Evolutionary conservation across 2,797 vertebrate species (phyloP).

Genomic region (Sardinella longiceps): DNA sequence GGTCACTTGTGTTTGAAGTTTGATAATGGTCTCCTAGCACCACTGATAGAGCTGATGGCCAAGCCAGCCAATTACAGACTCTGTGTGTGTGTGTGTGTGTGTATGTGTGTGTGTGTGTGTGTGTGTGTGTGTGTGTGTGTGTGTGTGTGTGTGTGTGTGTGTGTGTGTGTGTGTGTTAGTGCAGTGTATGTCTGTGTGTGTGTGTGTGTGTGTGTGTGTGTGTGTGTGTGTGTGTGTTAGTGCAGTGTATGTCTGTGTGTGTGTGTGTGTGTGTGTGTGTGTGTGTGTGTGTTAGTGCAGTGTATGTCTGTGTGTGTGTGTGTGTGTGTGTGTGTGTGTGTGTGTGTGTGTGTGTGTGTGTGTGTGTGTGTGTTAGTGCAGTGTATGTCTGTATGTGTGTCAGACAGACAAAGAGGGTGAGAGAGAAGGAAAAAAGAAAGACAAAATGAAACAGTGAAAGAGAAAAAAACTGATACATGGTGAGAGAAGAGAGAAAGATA

Average conservation of each 20-base stretch:
- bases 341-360: neutral
- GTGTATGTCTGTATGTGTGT: neutral
- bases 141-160: neutral
- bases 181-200: no score
- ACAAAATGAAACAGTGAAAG: neutral
- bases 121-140: neutral
- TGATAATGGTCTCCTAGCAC: neutral
- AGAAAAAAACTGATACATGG: no score
- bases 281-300: no score
- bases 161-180: no score
- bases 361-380: neutral
- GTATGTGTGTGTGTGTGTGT: no score
- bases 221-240: neutral
- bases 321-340: neutral
- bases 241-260: neutral
- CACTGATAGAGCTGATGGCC: neutral
- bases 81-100: no score
- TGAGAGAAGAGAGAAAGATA: neutral
- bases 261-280: neutral
- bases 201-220: slow-evolving; percentile 5
- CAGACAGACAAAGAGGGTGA: neutral
- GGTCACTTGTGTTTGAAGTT: neutral
- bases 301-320: no score
- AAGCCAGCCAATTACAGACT: neutral
- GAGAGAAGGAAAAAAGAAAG: neutral